Evolutionary conservation across 2,113 vertebrate genomes (phyloP).

Genomic region (Acrocephalus arundinaceus): DNA sequence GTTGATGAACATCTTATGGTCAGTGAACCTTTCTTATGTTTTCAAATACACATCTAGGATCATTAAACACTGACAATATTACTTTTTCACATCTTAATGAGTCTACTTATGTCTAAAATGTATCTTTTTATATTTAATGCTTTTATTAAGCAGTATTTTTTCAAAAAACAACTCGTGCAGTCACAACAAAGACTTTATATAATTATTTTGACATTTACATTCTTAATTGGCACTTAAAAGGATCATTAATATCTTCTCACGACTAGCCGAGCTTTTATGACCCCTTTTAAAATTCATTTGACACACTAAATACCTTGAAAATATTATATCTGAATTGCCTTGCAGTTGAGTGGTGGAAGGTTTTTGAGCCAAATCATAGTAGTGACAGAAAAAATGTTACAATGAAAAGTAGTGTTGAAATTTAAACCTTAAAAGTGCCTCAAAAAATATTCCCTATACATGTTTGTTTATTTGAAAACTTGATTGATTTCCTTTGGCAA

Average conservation of each 20-base stretch:
- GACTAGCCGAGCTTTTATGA: neutral
- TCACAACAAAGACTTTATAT: neutral
- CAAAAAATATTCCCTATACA: neutral
- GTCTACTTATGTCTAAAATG: neutral
- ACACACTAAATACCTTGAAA: neutral
- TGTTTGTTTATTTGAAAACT: neutral
- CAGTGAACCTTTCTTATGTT: neutral
- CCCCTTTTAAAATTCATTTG: neutral
- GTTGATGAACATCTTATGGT: neutral
- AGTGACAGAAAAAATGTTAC: neutral
- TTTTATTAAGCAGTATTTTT: neutral
- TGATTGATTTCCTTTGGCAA: neutral
- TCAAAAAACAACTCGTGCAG: neutral
- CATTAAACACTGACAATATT: neutral
- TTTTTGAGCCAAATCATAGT: neutral
- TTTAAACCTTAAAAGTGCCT: neutral
- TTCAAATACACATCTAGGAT: neutral
- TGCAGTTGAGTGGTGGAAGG: neutral
- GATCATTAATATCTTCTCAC: conserved; percentile 2
- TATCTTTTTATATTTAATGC: neutral
- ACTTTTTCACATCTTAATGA: neutral
- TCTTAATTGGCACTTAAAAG: conserved; percentile 3
- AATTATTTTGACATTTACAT: conserved; percentile 36
- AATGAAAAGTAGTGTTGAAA: neutral
- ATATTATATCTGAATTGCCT: neutral